These are phyloP conservation scores for Acanthosepion esculentum DNA, from an alignment of 2,888 invertebrate genomes.

Conservation along the genomic window DNA sequence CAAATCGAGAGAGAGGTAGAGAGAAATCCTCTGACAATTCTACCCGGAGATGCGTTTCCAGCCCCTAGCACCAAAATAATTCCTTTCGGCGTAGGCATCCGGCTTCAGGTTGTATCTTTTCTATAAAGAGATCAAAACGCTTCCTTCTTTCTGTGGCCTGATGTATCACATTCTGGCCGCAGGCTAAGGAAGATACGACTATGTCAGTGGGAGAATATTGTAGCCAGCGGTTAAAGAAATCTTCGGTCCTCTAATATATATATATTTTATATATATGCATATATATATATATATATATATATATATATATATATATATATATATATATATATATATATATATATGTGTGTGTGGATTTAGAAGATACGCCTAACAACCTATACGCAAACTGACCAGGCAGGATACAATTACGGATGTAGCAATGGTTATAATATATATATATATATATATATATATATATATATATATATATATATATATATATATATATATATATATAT, in stretches of 20 bases:
- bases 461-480: constrained; percentile 35
- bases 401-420: no score
- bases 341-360: no score
- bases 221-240: neutral
- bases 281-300: constrained; percentile 45
- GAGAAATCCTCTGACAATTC: no score
- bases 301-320: constrained; percentile 8
- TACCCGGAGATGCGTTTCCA: constrained; percentile 7
- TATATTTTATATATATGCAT: constrained; percentile 40
- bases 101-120: neutral
- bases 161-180: neutral
- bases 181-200: neutral
- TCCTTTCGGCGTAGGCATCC: constrained; percentile 33
- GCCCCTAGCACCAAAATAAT: constrained; percentile 22
- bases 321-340: neutral
- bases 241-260: neutral
- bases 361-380: neutral
- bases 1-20: neutral
- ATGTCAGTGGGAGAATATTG: neutral
- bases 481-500: neutral
- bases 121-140: constrained; percentile 1
- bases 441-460: constrained; percentile 38
- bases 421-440: no score
- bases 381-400: no score
- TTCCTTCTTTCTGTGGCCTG: neutral